Percentiles rank a stretch among this genome's conserved stretches.
Evolutionary conservation across 1,140 invertebrate species (phyloP).

Genomic region (Drosophila arawakana): DNA sequence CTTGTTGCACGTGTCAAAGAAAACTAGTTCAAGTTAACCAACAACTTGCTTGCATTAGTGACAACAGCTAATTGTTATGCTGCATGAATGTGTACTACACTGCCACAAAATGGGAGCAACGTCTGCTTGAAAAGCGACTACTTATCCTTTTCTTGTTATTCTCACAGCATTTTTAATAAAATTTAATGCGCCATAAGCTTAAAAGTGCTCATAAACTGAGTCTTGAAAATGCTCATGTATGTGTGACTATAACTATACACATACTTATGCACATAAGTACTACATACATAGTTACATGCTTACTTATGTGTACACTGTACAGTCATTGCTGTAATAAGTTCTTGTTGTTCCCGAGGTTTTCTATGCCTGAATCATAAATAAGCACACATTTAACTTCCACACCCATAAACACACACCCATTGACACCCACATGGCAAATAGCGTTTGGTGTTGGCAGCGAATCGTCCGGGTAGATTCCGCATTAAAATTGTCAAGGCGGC

Average conservation of each 20-base stretch:
- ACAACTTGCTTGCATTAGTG: constrained; percentile 5
- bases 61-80: constrained; percentile 20
- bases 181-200: constrained; percentile 70
- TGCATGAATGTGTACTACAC: not conserved
- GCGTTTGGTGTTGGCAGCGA: constrained; percentile 18
- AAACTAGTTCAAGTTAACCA: constrained; percentile 7
- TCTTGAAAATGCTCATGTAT: constrained; percentile 26
- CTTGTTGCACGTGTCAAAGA: not conserved
- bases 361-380: constrained; percentile 57
- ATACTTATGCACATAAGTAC: constrained; percentile 2
- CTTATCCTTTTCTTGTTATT: constrained; percentile 45
- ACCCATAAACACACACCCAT: constrained; percentile 12
- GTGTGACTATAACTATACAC: constrained; percentile 17
- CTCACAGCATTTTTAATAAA: constrained; percentile 66
- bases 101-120: constrained; percentile 8
- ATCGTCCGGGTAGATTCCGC: constrained; percentile 37
- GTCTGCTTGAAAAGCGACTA: not conserved
- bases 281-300: constrained; percentile 9
- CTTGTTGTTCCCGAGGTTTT: constrained; percentile 22
- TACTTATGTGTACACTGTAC: constrained; percentile 24
- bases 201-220: constrained; percentile 50
- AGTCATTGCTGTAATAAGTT: constrained; percentile 25
- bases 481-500: constrained; percentile 54
- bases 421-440: constrained; percentile 5
- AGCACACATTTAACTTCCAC: constrained; percentile 41